phyloP scores from a whole-genome alignment of 2,888 invertebrate species.

The Melolontha melolontha region DNA sequence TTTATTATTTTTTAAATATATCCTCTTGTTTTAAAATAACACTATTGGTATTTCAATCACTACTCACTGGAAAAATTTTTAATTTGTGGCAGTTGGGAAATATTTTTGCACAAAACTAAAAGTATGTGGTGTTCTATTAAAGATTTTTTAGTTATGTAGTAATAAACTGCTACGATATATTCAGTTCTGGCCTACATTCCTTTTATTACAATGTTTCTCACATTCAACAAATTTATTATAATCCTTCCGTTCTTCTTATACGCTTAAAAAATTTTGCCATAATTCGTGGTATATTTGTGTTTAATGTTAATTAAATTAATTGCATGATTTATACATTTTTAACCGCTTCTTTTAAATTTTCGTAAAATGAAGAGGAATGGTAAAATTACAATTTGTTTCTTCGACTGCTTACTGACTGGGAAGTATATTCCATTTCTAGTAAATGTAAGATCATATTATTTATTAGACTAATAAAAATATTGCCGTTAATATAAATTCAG shows the following conservation, averaged over 20 bases:
- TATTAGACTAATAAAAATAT: no score
- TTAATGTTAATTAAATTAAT: no score
- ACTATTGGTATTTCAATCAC: conserved; percentile 57
- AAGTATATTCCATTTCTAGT: no score
- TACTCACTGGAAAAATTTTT: conserved; percentile 59
- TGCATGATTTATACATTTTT: neutral
- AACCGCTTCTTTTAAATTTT: neutral
- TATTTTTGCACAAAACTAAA: conserved; percentile 61
- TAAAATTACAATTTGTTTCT: neutral
- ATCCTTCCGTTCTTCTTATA: conserved; percentile 47
- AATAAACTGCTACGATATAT: conserved; percentile 51
- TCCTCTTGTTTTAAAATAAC: conserved; percentile 55
- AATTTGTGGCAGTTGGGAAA: conserved; percentile 63
- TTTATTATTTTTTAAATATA: conserved; percentile 42
- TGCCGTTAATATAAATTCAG: no score
- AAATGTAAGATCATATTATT: no score
- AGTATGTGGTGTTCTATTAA: conserved; percentile 53
- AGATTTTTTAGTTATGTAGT: conserved; percentile 46
- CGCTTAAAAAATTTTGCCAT: conserved; percentile 20
- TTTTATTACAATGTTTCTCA: conserved; percentile 63
- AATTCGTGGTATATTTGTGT: neutral
- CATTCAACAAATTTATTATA: conserved; percentile 62
- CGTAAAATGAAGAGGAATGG: neutral
- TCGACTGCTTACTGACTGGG: no score
- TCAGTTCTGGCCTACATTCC: conserved; percentile 62